Evolutionary conservation across 2,113 vertebrate species (phyloP).

Genomic region (Sylvilagus bachmani): DNA sequence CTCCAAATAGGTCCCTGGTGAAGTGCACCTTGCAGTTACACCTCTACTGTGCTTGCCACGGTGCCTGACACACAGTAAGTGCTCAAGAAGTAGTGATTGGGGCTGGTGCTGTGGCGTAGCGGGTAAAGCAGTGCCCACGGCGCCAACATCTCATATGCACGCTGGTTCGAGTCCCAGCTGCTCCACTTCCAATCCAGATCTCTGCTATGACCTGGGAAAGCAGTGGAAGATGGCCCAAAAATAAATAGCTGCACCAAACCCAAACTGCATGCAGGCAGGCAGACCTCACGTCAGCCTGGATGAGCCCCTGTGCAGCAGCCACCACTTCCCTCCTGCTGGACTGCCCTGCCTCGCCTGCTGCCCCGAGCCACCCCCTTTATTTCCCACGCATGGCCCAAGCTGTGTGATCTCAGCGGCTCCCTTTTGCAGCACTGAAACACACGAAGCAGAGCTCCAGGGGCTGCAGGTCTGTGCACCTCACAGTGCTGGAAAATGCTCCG

Average conservation of each 20-base stretch:
- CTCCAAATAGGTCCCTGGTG: background rate
- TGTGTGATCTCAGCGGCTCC: background rate
- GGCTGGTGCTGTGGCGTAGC: too few species aligned
- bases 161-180: too few species aligned
- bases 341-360: background rate
- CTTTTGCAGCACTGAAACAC: background rate
- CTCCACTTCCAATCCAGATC: too few species aligned
- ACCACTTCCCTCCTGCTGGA: background rate
- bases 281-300: background rate
- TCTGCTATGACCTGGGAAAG: too few species aligned
- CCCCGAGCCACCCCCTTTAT: background rate
- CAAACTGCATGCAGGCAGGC: background rate
- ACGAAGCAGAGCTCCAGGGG: background rate
- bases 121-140: too few species aligned
- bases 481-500: background rate
- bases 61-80: fast-evolving
- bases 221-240: too few species aligned
- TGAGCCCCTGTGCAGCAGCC: fast-evolving
- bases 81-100: background rate
- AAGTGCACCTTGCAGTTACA: fast-evolving
- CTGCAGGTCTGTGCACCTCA: background rate
- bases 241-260: background rate
- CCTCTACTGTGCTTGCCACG: fast-evolving
- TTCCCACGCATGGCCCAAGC: background rate
- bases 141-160: too few species aligned